A percentile compares a stretch with the other conserved stretches of the same genome.
Evolutionary conservation across 2,797 vertebrate genomes (phyloP).

Genomic region (Neostethus bicornis): DNA sequence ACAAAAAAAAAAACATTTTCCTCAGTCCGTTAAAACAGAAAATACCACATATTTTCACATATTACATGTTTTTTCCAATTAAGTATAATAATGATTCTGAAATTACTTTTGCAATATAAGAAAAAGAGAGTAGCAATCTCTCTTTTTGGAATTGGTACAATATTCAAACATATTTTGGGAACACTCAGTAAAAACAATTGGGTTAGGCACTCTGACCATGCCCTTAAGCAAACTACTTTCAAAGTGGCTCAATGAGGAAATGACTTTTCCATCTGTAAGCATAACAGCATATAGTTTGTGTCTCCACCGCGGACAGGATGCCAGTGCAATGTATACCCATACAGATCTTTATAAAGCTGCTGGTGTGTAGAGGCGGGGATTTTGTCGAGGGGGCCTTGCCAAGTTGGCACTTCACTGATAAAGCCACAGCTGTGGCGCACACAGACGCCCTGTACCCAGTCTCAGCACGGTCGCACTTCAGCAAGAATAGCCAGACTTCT

Average conservation of each 20-base stretch:
- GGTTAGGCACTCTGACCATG: slow-evolving; percentile 9
- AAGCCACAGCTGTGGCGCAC: slow-evolving; percentile 56
- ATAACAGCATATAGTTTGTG: slow-evolving; percentile 29
- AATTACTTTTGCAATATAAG: no score
- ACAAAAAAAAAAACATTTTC: no score
- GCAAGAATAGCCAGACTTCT: slow-evolving; percentile 4
- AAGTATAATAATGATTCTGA: no score
- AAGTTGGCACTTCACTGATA: slow-evolving; percentile 52
- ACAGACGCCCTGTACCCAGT: slow-evolving; percentile 34
- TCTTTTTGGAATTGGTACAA: background rate
- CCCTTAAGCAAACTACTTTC: slow-evolving; percentile 1
- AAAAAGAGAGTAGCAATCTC: background rate
- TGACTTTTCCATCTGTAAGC: slow-evolving; percentile 12
- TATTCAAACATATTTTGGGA: background rate
- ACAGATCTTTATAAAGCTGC: slow-evolving; percentile 33
- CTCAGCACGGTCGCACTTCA: slow-evolving; percentile 35
- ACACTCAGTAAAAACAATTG: background rate
- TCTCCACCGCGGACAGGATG: slow-evolving; percentile 26
- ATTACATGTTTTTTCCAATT: no score
- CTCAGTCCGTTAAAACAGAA: no score
- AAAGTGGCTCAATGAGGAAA: slow-evolving; percentile 3
- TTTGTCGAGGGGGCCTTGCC: slow-evolving; percentile 40
- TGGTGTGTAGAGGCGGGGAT: slow-evolving; percentile 28
- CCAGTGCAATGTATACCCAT: slow-evolving; percentile 28
- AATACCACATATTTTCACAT: no score